Evolutionary conservation across 1,140 invertebrate species (phyloP), one percentile per base, ranked within the genome.

Genomic region (Diorhabda elongata): DNA sequence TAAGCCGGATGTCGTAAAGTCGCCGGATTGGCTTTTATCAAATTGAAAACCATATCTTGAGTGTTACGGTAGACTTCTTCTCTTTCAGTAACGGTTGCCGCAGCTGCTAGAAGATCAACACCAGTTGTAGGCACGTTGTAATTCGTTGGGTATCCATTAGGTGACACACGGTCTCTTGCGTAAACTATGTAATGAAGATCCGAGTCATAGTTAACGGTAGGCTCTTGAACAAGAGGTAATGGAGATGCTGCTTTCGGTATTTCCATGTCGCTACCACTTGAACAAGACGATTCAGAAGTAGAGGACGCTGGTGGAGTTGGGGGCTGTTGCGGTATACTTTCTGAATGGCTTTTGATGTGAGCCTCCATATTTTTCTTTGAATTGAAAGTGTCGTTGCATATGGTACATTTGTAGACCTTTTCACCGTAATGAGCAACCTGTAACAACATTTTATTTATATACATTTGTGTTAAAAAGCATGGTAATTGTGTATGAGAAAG

Each of bases 371-470:
- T 89, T 77, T 95, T 95, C 79, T 95, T 94, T 3, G 91, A 94
- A 66, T 89, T 92, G 77, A 95, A 95, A 0, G 93, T 95, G 70
- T 92, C 90, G 71, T 94, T 91, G 78, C 93, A 96, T 5, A 95
- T 89, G 0, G 92, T 95, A 79, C 93, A 96, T 76, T 94, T 94
- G 83, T 96, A 96, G 45, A 94, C 93, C 76, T 95, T 94, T 77
- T 95, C 91, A 0, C 93, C 93, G 73, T 92, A 94, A 81, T 96
- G 94, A 66, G 93, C 91, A n/a, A 94, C 92, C 63, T 64, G 63
- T 8, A 64, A 64, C 26, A 57, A 56, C 5, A 4, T 6, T 26
- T 42, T 56, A 42, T 26, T 42, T 26, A 26, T 26, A 26, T 26
- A 26, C 26, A 26, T 26, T 26, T 26, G 26, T 26, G 26, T 26